Evolutionary conservation across 2,888 invertebrate genomes (phyloP), one percentile per base, ranked within the genome.

Genomic region (Pyralis farinalis): DNA sequence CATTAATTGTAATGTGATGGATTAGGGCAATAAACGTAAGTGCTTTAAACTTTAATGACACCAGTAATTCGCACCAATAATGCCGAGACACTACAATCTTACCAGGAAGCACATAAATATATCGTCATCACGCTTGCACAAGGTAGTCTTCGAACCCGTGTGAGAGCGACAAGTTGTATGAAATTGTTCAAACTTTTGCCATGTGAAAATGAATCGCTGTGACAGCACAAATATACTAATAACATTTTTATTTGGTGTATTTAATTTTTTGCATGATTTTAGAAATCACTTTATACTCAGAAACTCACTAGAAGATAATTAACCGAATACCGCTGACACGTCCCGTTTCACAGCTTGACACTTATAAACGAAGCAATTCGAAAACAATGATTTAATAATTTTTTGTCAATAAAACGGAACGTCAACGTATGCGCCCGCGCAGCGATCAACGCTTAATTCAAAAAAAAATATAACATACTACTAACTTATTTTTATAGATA

Each of bases 161-260:
- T n/a, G n/a, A n/a, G n/a, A n/a, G n/a, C n/a, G n/a, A n/a, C n/a
- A n/a, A n/a, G n/a, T n/a, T n/a, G n/a, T n/a, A n/a, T n/a, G n/a
- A n/a, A n/a, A n/a, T n/a, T n/a, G n/a, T n/a, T n/a, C n/a, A n/a
- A n/a, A 16, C 16, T 16, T 16, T 16, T 55, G 54, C 56, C 40
- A 40, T 44, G 50, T 53, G 58, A 9, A 47, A 54, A 51, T 48
- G 45, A 47, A 58, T 48, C 42, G 47, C 42, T 32, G 20, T 40
- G 43, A 41, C 33, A 44, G 30, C 42, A 41, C 43, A 34, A 40
- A 51, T 50, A 55, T 54, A 48, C 49, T 58, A 36, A 55, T 58
- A 44, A 48, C 63, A 71, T 71, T 66, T 51, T 53, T 61, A 59
- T 71, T 75, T 73, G 63, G 68, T 63, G 59, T 66, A 56, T 49